A percentile compares a stretch with the other conserved stretches of the same genome.
Conservation (phyloP, 2,888 invertebrate genomes). For the Orchesella flavescens region DNA sequence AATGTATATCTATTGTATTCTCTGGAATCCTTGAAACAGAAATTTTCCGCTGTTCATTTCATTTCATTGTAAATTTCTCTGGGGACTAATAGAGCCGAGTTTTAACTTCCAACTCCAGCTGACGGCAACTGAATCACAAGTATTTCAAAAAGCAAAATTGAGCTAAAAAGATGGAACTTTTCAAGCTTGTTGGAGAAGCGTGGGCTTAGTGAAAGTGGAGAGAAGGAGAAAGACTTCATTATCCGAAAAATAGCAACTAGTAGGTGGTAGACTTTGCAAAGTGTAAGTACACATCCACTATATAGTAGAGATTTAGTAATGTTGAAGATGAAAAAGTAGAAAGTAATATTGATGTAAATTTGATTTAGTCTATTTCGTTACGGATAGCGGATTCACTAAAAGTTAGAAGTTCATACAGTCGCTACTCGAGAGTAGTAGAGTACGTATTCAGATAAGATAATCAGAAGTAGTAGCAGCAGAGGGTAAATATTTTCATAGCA, state of each 20-base stretch:
- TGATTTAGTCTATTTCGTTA: constrained; percentile 4
- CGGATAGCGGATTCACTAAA: background rate
- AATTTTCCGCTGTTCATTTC: background rate
- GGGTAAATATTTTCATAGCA: background rate
- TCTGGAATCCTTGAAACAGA: too few relatives aligned
- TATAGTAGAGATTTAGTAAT: background rate
- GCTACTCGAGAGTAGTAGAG: background rate
- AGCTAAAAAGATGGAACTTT: background rate
- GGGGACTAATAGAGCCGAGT: background rate
- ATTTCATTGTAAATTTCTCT: constrained; percentile 1
- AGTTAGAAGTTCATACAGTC: background rate
- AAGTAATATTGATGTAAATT: background rate
- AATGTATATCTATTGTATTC: too few relatives aligned
- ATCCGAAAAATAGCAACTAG: background rate
- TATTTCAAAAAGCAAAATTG: background rate
- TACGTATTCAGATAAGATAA: background rate
- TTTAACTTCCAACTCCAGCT: background rate
- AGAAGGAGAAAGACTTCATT: background rate
- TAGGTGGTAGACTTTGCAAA: background rate
- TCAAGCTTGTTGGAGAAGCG: background rate
- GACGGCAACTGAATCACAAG: background rate
- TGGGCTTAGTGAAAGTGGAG: background rate
- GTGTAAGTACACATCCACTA: background rate
- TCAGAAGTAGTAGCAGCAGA: background rate
- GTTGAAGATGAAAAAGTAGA: background rate